Evolutionary conservation across 2,888 invertebrate genomes (phyloP), one percentile per base, ranked within the genome.

Genomic region (Temnothorax ravouxi): DNA sequence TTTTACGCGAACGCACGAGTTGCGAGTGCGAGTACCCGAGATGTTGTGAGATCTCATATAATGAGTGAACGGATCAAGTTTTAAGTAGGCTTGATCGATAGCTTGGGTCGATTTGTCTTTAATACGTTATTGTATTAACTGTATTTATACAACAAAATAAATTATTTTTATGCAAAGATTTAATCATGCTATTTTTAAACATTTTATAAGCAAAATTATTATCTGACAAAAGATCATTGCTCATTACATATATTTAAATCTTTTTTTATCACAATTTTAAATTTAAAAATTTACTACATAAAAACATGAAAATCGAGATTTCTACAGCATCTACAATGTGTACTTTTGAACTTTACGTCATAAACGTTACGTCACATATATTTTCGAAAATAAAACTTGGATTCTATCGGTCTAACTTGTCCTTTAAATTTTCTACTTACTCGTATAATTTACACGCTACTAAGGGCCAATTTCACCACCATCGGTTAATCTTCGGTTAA

Each of bases 271-370:
- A 29, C 29, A 29, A 29, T 29, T 29, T 29, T 29, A 29, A 29
- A 29, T 29, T 29, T 3, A 29, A 29, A 29, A 29, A 29, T 29
- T 34, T 34, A 34, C 34, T 4, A 34, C 34, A 44, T 2, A 47
- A n/a, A 25, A 25, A 9, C 15, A 41, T 44, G 18, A 41, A 50
- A 56, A n/a, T n/a, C 61, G n/a, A 34, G 2, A 47, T 62, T 61
- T 1, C 15, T n/a, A 29, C 3, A 59, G 15, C 13, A 71, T 54
- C 6, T 6, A 9, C 21, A 25, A 0, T 8, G 9, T n/a, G 29
- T 29, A 62, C 34, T 41, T 41, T 74, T 56, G 41, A 74, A 56
- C 29, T 75, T 62, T 3, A 44, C 41, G 9, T 62, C 29, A 41
- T 61, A 44, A 47, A 34, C 9, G 15, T 62, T 62, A 62, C 21